A percentile compares a stretch with the other conserved stretches of the same genome.
Evolutionary conservation across 2,113 vertebrate genomes (phyloP).

Genomic region (Poeciliopsis retropinna): DNA sequence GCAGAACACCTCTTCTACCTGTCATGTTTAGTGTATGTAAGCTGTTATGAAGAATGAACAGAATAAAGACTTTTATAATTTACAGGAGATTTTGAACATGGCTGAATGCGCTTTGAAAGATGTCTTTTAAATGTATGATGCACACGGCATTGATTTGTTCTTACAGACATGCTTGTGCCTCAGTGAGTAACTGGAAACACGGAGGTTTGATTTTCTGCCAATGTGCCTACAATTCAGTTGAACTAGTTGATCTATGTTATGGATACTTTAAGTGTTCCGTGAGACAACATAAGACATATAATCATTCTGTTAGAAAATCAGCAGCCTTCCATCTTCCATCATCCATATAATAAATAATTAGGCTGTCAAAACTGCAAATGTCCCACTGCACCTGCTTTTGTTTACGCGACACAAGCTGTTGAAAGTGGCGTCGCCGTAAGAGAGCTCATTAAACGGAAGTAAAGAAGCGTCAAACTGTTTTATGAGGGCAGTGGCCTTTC

Average conservation of each 20-base stretch:
- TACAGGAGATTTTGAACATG: not conserved
- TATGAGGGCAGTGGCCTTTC: slow-evolving; percentile 28
- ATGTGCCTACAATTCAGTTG: not conserved
- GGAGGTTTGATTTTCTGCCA: slow-evolving; percentile 13
- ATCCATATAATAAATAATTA: slow-evolving; percentile 30
- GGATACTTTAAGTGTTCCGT: not conserved
- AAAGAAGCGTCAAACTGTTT: slow-evolving; percentile 25
- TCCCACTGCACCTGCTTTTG: slow-evolving; percentile 14
- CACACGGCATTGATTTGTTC: slow-evolving; percentile 20
- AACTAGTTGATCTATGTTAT: slow-evolving; percentile 4
- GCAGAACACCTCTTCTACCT: slow-evolving; percentile 31
- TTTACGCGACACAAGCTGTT: slow-evolving; percentile 21
- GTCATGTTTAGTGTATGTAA: slow-evolving; percentile 39
- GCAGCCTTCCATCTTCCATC: slow-evolving; percentile 14
- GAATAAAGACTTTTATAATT: slow-evolving; percentile 4
- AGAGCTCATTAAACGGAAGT: slow-evolving; percentile 32
- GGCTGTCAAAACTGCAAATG: slow-evolving; percentile 20
- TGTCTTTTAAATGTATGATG: not conserved
- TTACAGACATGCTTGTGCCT: not conserved
- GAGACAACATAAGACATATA: slow-evolving; percentile 5
- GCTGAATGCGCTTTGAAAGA: slow-evolving; percentile 24
- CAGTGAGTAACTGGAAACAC: not conserved
- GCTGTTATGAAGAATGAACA: slow-evolving; percentile 19
- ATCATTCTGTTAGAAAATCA: slow-evolving; percentile 20
- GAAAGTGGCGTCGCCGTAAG: not conserved